Base-by-base conservation (phyloP, 2,888 invertebrate species). In the Mechanitis mazaeus region DNA sequence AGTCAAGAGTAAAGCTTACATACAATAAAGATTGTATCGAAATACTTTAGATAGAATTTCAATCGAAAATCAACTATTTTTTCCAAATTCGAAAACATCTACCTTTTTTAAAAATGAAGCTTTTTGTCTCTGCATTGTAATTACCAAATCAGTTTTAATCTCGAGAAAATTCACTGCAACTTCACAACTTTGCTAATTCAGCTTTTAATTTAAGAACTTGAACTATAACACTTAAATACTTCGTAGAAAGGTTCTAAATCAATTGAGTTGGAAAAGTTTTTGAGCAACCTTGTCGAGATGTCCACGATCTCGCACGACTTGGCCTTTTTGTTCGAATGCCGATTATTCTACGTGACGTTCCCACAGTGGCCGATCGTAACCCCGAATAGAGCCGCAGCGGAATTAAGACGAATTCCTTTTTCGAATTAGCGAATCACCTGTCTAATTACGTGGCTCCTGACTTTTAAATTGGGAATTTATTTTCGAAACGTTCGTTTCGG, bases 361-460 rank as follows among this genome's bases (percentile, higher is more conserved):
- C 85, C 89, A 90, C 89, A 84, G 79, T 71, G 76, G 70, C 68
- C 72, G 73, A 76, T 77, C 79, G 61, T 59, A 58, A 59, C 74
- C 72, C 74, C 71, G 76, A 76, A 77, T 76, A 76, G 76, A 75
- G 70, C 73, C 72, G 79, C 72, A 68, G 74, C 73, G 73, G 80
- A 79, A 81, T 81, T 79, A 80, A 82, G 81, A 78, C 80, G 83
- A 77, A 87, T 87, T 86, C 89, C 79, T 81, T 80, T 78, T 78
- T 73, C 78, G 85, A 87, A 89, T 89, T 87, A 89, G 83, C 85
- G 85, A 85, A 86, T 88, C 87, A 87, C 87, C 88, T 88, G 88
- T 86, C 87, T 87, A 87, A 88, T 88, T 88, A 85, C 80, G 66
- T 80, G 66, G 58, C 63, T 68, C 75, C 78, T 54, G 61, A 12